Evolutionary conservation across 2,113 vertebrate genomes (phyloP).

Genomic region (Bos javanicus): DNA sequence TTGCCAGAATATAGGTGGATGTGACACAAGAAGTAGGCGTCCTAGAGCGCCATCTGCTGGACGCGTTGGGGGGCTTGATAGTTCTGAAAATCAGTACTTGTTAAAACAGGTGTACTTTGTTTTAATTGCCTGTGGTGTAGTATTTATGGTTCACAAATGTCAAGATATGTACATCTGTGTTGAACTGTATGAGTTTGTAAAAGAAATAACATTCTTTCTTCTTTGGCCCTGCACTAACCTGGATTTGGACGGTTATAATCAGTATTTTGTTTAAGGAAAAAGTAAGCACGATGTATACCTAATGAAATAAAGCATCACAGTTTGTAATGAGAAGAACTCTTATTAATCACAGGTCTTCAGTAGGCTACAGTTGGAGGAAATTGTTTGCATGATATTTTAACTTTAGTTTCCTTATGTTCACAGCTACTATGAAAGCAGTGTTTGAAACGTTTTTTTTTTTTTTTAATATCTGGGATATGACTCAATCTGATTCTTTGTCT

Average conservation of each 20-base stretch:
- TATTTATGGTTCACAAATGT: not conserved
- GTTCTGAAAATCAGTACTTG: not conserved
- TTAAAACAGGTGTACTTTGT: slow-evolving; percentile 38
- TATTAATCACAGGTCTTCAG: not conserved
- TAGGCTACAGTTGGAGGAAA: not conserved
- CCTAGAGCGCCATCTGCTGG: slow-evolving; percentile 84
- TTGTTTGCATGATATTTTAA: not conserved
- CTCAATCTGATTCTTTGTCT: not conserved
- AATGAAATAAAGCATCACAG: not conserved
- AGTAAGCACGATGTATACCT: not conserved
- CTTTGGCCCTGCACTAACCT: not conserved
- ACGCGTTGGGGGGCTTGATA: slow-evolving; percentile 19
- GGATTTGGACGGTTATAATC: not conserved
- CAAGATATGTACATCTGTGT: not conserved
- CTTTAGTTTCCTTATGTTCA: not conserved
- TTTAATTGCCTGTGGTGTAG: not conserved
- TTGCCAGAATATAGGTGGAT: slow-evolving; percentile 64
- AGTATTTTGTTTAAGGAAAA: not conserved
- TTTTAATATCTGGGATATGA: not conserved
- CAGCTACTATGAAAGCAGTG: not conserved
- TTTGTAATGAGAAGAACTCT: not conserved
- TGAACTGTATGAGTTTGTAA: not conserved
- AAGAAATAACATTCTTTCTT: slow-evolving; percentile 24
- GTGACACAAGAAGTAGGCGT: slow-evolving; percentile 55
- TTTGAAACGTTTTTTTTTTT: not conserved